Percentiles rank a stretch among this genome's conserved stretches.
phyloP scores from a whole-genome alignment of 1,140 invertebrate species.

The Schlechtendalia chinensis region DNA sequence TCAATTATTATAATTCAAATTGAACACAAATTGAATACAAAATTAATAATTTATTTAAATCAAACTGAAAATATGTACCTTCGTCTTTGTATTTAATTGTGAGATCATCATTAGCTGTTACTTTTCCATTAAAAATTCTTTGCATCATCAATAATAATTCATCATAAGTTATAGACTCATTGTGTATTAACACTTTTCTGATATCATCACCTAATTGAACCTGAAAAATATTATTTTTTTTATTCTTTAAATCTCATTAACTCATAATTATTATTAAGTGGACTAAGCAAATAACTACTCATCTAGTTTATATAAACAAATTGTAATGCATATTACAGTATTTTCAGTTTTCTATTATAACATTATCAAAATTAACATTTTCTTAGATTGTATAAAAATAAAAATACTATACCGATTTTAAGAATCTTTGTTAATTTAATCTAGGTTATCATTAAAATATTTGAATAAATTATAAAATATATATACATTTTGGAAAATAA shows the following conservation, averaged over 20 bases:
- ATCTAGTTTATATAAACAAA: background rate
- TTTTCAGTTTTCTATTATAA: background rate
- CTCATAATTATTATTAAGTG: background rate
- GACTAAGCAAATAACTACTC: too few relatives aligned
- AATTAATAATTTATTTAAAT: too few relatives aligned
- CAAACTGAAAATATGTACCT: slow-evolving; percentile 57
- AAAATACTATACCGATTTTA: background rate
- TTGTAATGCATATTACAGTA: background rate
- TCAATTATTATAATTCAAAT: background rate
- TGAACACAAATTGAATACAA: background rate
- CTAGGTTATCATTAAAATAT: background rate
- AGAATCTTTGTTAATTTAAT: background rate
- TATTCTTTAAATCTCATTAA: background rate
- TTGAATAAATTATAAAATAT: too few relatives aligned
- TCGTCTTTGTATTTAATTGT: slow-evolving; percentile 76
- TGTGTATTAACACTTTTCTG: slow-evolving; percentile 71
- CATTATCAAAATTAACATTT: background rate
- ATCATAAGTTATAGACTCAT: slow-evolving; percentile 76
- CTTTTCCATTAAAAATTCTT: slow-evolving; percentile 68
- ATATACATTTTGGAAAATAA: too few relatives aligned
- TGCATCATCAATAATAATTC: slow-evolving; percentile 78
- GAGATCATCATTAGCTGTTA: slow-evolving; percentile 68
- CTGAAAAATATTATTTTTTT: slow-evolving; percentile 54
- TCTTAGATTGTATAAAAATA: background rate
- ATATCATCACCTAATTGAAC: slow-evolving; percentile 72